phyloP scores from a whole-genome alignment of 64 coral and sea anemone species.

The Orbicella faveolata region DNA sequence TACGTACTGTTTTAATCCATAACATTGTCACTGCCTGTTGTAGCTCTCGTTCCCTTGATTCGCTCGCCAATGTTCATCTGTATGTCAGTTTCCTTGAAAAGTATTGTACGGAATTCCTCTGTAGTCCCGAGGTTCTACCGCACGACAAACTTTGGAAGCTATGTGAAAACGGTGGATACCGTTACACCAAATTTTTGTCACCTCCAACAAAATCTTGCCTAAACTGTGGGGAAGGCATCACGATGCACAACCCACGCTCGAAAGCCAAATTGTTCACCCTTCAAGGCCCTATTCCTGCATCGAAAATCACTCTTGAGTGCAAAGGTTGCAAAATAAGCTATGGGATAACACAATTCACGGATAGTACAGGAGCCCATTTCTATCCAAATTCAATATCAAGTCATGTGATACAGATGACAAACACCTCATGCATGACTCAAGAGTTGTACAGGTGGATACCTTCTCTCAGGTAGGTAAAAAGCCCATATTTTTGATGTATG shows the following conservation, averaged over 20 bases:
- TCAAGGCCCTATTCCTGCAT: slow-evolving; percentile 21
- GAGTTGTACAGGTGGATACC: not conserved
- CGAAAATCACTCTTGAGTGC: slow-evolving; percentile 27
- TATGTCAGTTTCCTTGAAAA: no score
- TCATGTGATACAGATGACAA: not conserved
- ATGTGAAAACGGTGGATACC: not conserved
- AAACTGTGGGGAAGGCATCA: not conserved
- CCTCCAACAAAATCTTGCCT: not conserved
- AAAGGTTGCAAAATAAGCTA: slow-evolving; percentile 16
- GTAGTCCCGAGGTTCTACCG: no score
- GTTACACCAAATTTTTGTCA: not conserved
- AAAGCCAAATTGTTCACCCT: not conserved
- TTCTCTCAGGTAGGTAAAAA: not conserved
- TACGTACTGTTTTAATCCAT: no score
- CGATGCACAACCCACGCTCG: slow-evolving; percentile 16
- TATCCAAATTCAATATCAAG: not conserved
- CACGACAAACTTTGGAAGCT: no score
- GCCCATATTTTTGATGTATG: no score
- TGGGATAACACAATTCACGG: not conserved
- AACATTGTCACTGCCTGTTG: not conserved
- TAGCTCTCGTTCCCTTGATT: no score
- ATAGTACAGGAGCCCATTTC: slow-evolving; percentile 4
- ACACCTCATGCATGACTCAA: not conserved
- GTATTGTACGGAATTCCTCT: no score
- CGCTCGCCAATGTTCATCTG: no score